Evolutionary conservation across 1,140 invertebrate species (phyloP).

Genomic region (Stegodyphus dumicola): DNA sequence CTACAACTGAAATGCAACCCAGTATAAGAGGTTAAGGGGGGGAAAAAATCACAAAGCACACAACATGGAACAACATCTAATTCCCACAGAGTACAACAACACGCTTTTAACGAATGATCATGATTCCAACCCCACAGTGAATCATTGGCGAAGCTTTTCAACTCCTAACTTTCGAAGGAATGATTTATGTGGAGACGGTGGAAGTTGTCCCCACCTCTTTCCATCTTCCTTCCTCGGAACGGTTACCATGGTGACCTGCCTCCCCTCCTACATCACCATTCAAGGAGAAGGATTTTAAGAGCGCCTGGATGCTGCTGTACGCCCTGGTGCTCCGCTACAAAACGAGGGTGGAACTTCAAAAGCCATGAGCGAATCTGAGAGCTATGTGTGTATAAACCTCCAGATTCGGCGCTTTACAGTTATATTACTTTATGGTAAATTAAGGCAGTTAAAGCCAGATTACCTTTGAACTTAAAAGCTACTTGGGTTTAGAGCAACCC

Average conservation of each 20-base stretch:
- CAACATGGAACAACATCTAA: slow-evolving; percentile 48
- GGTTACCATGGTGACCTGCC: slow-evolving; percentile 32
- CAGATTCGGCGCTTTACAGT: neutral
- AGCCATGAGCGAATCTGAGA: neutral
- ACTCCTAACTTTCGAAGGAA: slow-evolving; percentile 47
- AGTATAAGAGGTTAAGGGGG: neutral
- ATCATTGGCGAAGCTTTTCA: slow-evolving; percentile 56
- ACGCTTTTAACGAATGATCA: slow-evolving; percentile 60
- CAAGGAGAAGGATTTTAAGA: slow-evolving; percentile 41
- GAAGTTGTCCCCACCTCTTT: slow-evolving; percentile 58
- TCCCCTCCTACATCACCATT: slow-evolving; percentile 20
- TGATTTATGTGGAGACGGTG: slow-evolving; percentile 50
- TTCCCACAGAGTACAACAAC: slow-evolving; percentile 48
- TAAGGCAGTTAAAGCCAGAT: slow-evolving; percentile 19
- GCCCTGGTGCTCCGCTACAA: neutral
- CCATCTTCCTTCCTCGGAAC: slow-evolving; percentile 37
- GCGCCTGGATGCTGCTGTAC: neutral
- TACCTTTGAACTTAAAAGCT: slow-evolving; percentile 12
- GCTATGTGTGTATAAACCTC: neutral
- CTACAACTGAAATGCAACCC: neutral
- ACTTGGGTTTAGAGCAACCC: neutral
- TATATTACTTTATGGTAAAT: neutral
- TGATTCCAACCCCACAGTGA: slow-evolving; percentile 36
- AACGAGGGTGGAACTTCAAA: neutral
- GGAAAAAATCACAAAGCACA: slow-evolving; percentile 23